Evolutionary conservation across 2,888 invertebrate genomes (phyloP), one percentile per base, ranked within the genome.

Genomic region (Ctenicera cuprea): DNA sequence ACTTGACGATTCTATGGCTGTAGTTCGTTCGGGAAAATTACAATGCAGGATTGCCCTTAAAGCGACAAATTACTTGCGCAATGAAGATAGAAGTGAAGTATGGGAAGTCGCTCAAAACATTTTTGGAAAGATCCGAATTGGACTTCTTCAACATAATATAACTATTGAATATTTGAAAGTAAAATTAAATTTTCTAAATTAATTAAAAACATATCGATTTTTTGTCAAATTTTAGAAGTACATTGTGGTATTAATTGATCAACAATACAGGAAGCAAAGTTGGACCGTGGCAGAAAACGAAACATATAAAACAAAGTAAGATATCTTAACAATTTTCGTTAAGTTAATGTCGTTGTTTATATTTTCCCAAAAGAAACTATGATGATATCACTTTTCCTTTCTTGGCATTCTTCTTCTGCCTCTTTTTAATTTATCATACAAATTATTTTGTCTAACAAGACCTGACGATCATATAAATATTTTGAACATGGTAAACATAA

Each of bases 91-190:
- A 1, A 5, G 5, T 20, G 26, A 22, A 41, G 41, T 33, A 7
- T 62, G 62, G 62, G 8, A 18, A 18, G 22, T 12, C 4, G 62
- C 43, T 62, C 12, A 26, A 43, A 3, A 38, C 18, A 18, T 4
- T n/a, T 62, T 62, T 62, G 7, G 41, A 1, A 26, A 62, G 9
- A 38, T 62, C 5, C 14, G 43, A 14, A 22, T 12, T n/a, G 62
- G 62, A 1, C 9, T 62, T 7, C 11, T 20, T 0, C 38, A 62
- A 43, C 12, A 62, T 22, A 38, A 62, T 43, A 12, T 62, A 0
- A 62, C 9, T 9, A 43, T 22, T 7, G 8, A 16, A 11, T 3
- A 20, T 43, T 22, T 62, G 8, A 38, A 62, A 9, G 41, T 62
- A n/a, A 41, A 20, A n/a, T 22, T 38, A 33, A n/a, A 0, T 33